Conservation (phyloP, 2,113 vertebrate species). For the Otis tarda region DNA sequence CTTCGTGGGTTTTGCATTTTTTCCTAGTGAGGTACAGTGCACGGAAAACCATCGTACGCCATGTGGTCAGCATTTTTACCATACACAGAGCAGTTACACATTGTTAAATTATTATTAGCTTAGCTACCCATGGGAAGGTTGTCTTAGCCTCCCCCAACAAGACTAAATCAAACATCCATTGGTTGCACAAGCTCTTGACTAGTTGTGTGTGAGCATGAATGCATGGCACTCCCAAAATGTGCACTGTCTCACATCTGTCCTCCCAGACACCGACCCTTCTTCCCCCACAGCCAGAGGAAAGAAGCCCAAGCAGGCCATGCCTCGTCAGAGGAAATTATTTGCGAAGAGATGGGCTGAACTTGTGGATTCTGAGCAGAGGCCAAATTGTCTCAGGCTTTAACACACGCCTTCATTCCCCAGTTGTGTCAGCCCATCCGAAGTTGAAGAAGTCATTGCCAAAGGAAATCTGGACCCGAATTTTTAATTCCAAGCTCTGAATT, state of each 20-base stretch:
- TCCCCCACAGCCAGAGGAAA: neutral
- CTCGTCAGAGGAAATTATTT: neutral
- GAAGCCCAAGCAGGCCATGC: neutral
- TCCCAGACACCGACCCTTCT: neutral
- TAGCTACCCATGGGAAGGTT: neutral
- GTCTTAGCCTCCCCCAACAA: neutral
- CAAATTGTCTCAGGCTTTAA: slow-evolving; percentile 18
- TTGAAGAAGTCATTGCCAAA: neutral
- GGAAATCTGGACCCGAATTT: slow-evolving; percentile 27
- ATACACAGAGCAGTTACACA: slow-evolving; percentile 45
- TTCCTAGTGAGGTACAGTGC: slow-evolving; percentile 74
- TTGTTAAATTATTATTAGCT: slow-evolving; percentile 9
- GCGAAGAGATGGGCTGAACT: neutral
- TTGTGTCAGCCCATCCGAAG: slow-evolving; percentile 13
- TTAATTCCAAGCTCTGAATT: neutral
- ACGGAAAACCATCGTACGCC: slow-evolving; percentile 35
- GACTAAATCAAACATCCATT: neutral
- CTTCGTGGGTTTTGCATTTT: slow-evolving; percentile 72
- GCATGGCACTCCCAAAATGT: neutral
- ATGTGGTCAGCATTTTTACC: slow-evolving; percentile 58
- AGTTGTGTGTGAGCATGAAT: neutral
- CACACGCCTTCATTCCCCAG: neutral
- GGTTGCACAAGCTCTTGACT: neutral
- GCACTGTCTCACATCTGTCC: neutral
- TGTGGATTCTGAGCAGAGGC: slow-evolving; percentile 17